Percentiles rank a stretch among this genome's conserved stretches.
Conservation (phyloP, 2,888 invertebrate genomes). For the Trachelus iudaicus region DNA sequence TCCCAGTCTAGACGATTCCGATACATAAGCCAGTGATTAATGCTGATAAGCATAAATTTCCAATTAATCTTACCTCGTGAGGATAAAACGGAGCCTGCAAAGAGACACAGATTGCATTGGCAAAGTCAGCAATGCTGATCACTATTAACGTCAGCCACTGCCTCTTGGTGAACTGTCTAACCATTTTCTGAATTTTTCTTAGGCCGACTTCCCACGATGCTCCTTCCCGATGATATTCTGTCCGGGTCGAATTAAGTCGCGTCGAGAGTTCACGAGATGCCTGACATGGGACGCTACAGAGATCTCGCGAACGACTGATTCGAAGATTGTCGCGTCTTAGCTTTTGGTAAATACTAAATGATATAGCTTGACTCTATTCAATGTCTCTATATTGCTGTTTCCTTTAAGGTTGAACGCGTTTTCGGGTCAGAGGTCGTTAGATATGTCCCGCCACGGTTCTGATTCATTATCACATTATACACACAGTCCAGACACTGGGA, state of each 20-base stretch:
- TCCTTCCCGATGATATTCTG: neutral
- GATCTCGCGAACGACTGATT: conserved; percentile 14
- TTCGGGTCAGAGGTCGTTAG: conserved; percentile 48
- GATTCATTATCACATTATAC: conserved; percentile 50
- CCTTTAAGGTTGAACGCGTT: neutral
- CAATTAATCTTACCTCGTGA: conserved; percentile 73
- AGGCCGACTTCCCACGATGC: neutral
- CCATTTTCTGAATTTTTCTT: conserved; percentile 64
- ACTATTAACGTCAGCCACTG: conserved; percentile 84
- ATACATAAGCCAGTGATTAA: neutral
- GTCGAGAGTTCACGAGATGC: neutral
- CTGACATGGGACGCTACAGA: neutral
- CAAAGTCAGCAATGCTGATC: conserved; percentile 85
- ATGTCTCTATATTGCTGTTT: neutral
- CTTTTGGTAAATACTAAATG: conserved; percentile 19
- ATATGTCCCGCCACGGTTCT: conserved; percentile 46
- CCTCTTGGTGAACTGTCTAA: conserved; percentile 75
- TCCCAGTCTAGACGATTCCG: neutral
- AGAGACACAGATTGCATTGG: conserved; percentile 86
- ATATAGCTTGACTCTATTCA: neutral
- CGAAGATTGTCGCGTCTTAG: conserved; percentile 21
- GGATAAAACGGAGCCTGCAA: conserved; percentile 90
- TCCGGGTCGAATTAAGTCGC: neutral
- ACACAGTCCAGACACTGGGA: neutral
- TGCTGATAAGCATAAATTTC: neutral